phyloP scores from a whole-genome alignment of 2,113 vertebrate genomes.

The Oophaga pumilio region DNA sequence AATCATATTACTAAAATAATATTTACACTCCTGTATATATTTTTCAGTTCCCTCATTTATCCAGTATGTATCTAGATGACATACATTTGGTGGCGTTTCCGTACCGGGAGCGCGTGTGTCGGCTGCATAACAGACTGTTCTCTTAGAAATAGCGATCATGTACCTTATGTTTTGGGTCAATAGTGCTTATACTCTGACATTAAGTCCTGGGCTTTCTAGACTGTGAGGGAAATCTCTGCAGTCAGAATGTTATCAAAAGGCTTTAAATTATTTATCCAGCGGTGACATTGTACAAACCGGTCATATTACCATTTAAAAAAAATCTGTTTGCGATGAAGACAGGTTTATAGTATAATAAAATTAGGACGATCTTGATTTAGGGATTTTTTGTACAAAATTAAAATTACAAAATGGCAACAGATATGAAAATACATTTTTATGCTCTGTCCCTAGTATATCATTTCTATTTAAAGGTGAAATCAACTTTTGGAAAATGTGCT shows the following conservation, averaged over 20 bases:
- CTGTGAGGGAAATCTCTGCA: conserved; percentile 22
- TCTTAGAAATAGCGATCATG: conserved; percentile 9
- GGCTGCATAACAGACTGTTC: background rate
- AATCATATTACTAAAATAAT: no score
- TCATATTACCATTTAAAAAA: background rate
- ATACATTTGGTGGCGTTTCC: background rate
- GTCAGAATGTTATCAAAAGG: background rate
- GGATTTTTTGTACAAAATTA: background rate
- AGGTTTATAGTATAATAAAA: background rate
- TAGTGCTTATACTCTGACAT: background rate
- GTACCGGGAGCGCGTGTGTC: background rate
- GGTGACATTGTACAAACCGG: background rate
- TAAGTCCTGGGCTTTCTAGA: background rate
- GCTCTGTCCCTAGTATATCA: background rate
- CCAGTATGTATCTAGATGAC: background rate
- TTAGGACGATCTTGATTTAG: background rate
- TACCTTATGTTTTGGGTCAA: conserved; percentile 8
- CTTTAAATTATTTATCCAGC: conserved; percentile 14
- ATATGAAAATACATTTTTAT: background rate
- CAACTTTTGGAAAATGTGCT: no score
- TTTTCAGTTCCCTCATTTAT: no score
- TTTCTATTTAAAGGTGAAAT: background rate
- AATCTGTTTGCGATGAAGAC: background rate
- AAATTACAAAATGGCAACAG: background rate
- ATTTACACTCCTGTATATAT: no score